A percentile compares a stretch with the other conserved stretches of the same genome.
phyloP scores from a whole-genome alignment of 2,797 vertebrate species.

The Coracias cyanogaster region DNA sequence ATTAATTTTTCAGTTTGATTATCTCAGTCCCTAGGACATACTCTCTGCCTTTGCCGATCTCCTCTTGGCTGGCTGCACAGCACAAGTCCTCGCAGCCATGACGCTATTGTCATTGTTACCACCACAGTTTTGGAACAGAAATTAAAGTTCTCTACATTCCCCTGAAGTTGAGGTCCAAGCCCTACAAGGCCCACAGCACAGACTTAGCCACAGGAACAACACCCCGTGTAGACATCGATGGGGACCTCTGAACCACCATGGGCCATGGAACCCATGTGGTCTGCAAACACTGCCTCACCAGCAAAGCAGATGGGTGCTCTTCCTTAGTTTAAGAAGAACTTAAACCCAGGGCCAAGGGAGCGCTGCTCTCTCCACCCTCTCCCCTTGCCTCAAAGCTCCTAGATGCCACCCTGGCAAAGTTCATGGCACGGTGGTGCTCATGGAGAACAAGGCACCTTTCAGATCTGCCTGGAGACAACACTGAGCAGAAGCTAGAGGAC shows the following conservation, averaged over 20 bases:
- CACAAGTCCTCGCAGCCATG: neutral
- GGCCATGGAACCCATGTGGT: rapidly evolving
- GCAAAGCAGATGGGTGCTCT: neutral
- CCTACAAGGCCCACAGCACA: neutral
- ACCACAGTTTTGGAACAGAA: neutral
- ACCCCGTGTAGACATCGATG: rapidly evolving
- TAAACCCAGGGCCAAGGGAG: neutral
- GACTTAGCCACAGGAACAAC: neutral
- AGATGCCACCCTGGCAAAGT: neutral
- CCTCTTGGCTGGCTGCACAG: neutral
- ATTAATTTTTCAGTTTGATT: neutral
- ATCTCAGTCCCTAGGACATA: rapidly evolving
- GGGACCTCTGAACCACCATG: neutral
- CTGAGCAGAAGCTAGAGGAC: neutral
- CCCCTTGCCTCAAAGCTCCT: neutral
- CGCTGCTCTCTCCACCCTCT: neutral
- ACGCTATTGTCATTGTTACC: rapidly evolving
- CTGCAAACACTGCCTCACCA: neutral
- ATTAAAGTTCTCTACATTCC: neutral
- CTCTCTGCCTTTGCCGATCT: neutral
- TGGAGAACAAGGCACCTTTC: neutral
- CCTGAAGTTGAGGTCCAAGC: neutral
- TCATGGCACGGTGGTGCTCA: neutral
- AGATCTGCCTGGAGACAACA: neutral
- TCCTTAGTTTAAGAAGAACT: neutral